phyloP scores from a whole-genome alignment of 2,888 invertebrate species.

The Hypercompe scribonia region DNA sequence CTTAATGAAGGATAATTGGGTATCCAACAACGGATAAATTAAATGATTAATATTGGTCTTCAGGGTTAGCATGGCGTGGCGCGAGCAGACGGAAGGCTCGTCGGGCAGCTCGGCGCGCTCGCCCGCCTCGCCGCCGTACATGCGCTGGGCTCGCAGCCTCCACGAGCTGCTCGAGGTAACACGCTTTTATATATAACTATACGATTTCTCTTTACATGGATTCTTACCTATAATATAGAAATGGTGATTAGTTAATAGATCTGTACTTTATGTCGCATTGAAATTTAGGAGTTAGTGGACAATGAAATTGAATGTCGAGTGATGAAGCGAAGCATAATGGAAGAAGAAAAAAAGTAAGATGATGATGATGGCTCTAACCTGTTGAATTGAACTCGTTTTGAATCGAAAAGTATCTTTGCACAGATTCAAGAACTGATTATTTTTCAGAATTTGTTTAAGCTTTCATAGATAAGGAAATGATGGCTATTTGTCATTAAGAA shows the following conservation, averaged over 20 bases:
- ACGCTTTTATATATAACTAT: background rate
- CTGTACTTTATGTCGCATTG: too few species aligned
- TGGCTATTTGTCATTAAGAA: background rate
- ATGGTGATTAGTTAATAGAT: background rate
- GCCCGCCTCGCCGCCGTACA: slow-evolving; percentile 88
- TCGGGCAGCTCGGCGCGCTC: slow-evolving; percentile 82
- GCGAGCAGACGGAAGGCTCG: slow-evolving; percentile 84
- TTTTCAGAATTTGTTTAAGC: background rate
- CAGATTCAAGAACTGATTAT: background rate
- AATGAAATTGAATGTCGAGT: background rate
- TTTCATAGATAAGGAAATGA: background rate
- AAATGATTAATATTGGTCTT: slow-evolving; percentile 10
- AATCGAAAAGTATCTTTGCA: background rate
- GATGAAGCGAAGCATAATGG: background rate
- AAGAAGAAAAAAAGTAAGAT: background rate
- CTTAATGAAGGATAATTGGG: background rate
- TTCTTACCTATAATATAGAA: background rate
- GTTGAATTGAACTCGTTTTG: background rate
- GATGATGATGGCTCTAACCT: background rate
- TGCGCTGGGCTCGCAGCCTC: slow-evolving; percentile 96
- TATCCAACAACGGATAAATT: background rate
- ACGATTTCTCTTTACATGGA: background rate
- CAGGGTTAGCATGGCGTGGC: slow-evolving; percentile 76
- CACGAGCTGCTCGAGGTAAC: slow-evolving; percentile 91
- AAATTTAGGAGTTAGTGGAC: too few species aligned